These are phyloP conservation scores for Micromesistius poutassou DNA, from an alignment of 2,797 vertebrate genomes.

Conservation along the genomic window DNA sequence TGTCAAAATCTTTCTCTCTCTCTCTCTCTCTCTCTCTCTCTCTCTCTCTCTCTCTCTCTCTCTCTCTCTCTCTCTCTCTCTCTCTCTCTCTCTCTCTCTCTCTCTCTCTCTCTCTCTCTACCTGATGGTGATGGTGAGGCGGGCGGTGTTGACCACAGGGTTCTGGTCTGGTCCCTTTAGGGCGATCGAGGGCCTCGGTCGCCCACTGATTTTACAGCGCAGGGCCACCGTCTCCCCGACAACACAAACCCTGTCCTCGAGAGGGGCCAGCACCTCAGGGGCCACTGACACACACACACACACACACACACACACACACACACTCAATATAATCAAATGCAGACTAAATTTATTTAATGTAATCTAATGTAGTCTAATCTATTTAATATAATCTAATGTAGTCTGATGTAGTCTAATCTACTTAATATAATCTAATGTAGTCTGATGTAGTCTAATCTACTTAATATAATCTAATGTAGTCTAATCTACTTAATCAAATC, in stretches of 20 bases:
- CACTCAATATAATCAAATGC: not conserved
- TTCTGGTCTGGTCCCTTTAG: slow-evolving; percentile 95
- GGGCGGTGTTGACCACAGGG: slow-evolving; percentile 84
- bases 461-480: no score
- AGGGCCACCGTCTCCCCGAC: slow-evolving; percentile 93
- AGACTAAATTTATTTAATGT: no score
- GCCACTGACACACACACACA: slow-evolving; percentile 75
- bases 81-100: not conserved
- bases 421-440: no score
- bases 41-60: slow-evolving; percentile 3
- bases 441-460: not conserved
- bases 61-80: no score
- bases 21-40: slow-evolving; percentile 29
- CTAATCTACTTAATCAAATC: no score
- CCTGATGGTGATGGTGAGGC: slow-evolving; percentile 79
- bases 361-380: no score
- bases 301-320: slow-evolving; percentile 2
- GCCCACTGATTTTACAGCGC: slow-evolving; percentile 92
- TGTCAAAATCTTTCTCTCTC: slow-evolving; percentile 8
- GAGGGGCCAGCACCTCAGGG: slow-evolving; percentile 92
- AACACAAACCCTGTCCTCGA: slow-evolving; percentile 89
- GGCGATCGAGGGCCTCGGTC: slow-evolving; percentile 88
- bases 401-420: no score
- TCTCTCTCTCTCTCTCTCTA: slow-evolving; percentile 30
- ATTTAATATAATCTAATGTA: no score